phyloP scores from a whole-genome alignment of 1,140 invertebrate species.

The Vanessa atalanta region DNA sequence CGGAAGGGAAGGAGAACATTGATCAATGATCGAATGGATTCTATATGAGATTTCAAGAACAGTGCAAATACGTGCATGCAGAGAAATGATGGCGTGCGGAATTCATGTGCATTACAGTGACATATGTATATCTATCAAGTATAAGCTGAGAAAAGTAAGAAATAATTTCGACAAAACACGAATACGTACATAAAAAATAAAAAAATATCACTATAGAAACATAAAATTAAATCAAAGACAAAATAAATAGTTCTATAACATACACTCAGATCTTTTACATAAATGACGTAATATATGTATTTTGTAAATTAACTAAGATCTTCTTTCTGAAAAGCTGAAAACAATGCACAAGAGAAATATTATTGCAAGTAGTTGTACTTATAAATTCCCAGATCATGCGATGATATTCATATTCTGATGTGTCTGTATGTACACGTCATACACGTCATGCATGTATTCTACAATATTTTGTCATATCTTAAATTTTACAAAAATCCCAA shows the following conservation, averaged over 20 bases:
- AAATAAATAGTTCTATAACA: not conserved
- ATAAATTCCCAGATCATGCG: not conserved
- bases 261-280: no score
- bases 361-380: not conserved
- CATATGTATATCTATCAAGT: not conserved
- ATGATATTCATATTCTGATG: not conserved
- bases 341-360: no score
- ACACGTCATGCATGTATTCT: not conserved
- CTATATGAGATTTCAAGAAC: conserved; percentile 12
- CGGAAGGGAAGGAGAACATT: not conserved
- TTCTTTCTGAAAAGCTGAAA: no score
- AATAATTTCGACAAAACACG: conserved; percentile 4
- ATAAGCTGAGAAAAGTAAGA: not conserved
- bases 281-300: no score
- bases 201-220: conserved; percentile 1
- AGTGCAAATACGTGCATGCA: conserved; percentile 22
- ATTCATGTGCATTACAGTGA: conserved; percentile 1
- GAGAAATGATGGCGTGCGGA: conserved; percentile 16
- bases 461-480: no score
- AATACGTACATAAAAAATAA: not conserved
- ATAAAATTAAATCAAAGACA: conserved; percentile 1
- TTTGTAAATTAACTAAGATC: no score
- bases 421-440: not conserved
- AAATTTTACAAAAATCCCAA: no score
- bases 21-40: not conserved